A percentile compares a stretch with the other conserved stretches of the same genome.
phyloP scores from a whole-genome alignment of 2,113 vertebrate genomes.

The Cyphomyrus discorhynchus region DNA sequence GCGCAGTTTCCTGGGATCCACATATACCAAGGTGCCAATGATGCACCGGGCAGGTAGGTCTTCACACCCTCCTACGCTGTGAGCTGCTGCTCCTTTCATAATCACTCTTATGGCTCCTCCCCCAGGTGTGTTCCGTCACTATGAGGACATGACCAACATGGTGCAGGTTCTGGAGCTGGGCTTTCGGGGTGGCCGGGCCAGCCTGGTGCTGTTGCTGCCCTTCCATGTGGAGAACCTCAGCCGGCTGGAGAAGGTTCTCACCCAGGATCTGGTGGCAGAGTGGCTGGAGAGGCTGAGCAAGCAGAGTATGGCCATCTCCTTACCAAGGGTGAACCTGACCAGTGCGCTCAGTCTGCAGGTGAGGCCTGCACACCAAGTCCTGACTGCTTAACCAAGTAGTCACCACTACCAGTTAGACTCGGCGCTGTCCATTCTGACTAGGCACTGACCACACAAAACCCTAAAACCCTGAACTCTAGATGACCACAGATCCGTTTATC shows the following conservation, averaged over 20 bases:
- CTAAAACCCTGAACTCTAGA: background rate
- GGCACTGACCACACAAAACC: background rate
- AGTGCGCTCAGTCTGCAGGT: constrained; percentile 53
- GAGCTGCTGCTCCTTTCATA: background rate
- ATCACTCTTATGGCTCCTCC: background rate
- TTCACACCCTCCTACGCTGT: no score
- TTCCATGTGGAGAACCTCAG: constrained; percentile 52
- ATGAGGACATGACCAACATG: constrained; percentile 54
- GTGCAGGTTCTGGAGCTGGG: constrained; percentile 51
- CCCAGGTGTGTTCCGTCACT: constrained; percentile 44
- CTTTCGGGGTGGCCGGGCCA: constrained; percentile 45
- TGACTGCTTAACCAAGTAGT: background rate
- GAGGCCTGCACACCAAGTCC: background rate
- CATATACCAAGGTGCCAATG: constrained; percentile 56
- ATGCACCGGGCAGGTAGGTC: constrained; percentile 52
- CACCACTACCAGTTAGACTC: no score
- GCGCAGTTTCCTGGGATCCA: constrained; percentile 48
- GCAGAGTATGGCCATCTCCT: constrained; percentile 42
- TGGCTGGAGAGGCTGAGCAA: constrained; percentile 44
- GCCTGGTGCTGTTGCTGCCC: constrained; percentile 52
- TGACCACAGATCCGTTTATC: background rate
- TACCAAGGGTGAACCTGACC: constrained; percentile 49
- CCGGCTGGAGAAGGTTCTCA: constrained; percentile 50
- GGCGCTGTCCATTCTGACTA: background rate
- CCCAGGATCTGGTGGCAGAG: constrained; percentile 41